Evolutionary conservation across 2,797 vertebrate species (phyloP).

Genomic region (Mormyrus proboscirostris): DNA sequence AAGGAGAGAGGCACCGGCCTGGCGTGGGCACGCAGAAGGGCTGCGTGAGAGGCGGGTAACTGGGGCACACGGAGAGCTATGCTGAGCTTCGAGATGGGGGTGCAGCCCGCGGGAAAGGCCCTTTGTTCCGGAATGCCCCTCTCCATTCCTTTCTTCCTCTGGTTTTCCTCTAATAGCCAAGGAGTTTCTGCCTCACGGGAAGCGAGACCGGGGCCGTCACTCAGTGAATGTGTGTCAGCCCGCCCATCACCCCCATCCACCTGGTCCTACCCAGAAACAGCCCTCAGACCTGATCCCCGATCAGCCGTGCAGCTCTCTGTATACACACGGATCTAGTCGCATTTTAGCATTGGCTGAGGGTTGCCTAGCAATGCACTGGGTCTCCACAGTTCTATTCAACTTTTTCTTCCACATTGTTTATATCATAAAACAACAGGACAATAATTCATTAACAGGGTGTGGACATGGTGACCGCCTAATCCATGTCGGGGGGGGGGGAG

Average conservation of each 20-base stretch:
- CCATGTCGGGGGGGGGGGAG: background rate
- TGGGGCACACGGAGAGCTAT: conserved; percentile 37
- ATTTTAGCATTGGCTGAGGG: background rate
- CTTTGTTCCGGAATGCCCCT: conserved; percentile 36
- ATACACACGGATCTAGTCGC: conserved; percentile 20
- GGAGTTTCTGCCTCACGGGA: conserved; percentile 13
- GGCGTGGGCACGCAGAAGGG: background rate
- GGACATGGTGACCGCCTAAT: background rate
- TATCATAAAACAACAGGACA: background rate
- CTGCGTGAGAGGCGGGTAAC: conserved; percentile 27
- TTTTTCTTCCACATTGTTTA: background rate
- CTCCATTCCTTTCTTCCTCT: conserved; percentile 18
- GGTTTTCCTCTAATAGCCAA: conserved; percentile 23
- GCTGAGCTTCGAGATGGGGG: conserved; percentile 30
- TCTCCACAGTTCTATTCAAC: background rate
- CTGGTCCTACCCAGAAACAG: background rate
- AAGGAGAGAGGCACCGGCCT: background rate
- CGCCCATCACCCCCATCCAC: background rate
- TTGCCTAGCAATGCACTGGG: background rate
- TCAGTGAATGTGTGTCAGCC: background rate
- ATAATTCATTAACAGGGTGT: background rate
- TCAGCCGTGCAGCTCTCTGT: background rate
- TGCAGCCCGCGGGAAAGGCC: conserved; percentile 19
- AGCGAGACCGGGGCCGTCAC: background rate
- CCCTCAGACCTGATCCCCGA: background rate